These are phyloP conservation scores for Empidonax alnorum DNA, from an alignment of 2,113 vertebrate species.

Conservation along the genomic window DNA sequence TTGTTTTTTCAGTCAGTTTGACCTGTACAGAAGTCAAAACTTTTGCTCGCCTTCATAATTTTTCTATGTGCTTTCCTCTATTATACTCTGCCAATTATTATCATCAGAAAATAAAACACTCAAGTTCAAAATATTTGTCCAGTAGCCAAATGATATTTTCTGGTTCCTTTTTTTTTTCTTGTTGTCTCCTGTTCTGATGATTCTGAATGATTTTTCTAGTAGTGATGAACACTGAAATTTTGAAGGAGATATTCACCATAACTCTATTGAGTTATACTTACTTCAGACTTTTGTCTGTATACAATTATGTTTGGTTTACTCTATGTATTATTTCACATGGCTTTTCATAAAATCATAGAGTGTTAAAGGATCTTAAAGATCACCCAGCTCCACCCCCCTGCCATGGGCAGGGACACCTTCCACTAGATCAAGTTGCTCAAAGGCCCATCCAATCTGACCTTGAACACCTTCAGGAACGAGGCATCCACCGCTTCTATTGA, in stretches of 20 bases:
- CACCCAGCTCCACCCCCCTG: background rate
- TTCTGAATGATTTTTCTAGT: background rate
- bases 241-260: background rate
- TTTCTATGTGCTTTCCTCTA: background rate
- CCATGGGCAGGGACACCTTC: background rate
- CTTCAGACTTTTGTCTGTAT: background rate
- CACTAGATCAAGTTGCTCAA: background rate
- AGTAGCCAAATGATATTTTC: background rate
- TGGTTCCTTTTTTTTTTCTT: background rate
- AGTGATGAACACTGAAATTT: background rate
- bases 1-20: background rate
- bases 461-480: background rate
- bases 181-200: background rate
- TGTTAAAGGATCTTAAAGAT: background rate
- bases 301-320: background rate
- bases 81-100: background rate
- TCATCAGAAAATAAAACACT: background rate
- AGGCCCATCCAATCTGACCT: background rate
- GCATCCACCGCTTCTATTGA: background rate
- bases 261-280: background rate
- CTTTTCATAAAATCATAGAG: background rate
- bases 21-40: background rate
- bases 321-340: background rate
- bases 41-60: background rate
- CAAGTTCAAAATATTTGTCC: background rate